These are phyloP conservation scores for Peromyscus melanophrys DNA, from an alignment of 2,797 vertebrate species.

Conservation along the genomic window DNA sequence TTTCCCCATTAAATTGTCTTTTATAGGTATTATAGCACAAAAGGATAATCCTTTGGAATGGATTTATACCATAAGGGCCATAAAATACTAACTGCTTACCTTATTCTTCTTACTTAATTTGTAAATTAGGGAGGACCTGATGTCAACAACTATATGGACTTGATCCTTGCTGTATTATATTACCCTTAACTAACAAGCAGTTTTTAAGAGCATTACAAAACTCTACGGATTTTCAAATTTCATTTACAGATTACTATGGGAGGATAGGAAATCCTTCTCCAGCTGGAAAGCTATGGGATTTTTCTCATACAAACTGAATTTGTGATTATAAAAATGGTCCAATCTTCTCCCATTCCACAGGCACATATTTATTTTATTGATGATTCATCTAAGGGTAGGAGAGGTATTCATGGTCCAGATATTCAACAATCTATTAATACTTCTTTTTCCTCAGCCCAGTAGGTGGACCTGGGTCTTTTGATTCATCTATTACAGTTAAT, in stretches of 20 bases:
- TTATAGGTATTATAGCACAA: background rate
- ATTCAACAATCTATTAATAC: background rate
- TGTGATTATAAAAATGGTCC: background rate
- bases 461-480: background rate
- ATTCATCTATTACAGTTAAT: background rate
- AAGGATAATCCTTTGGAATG: background rate
- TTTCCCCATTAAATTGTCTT: background rate
- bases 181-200: background rate
- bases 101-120: background rate
- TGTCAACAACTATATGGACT: background rate
- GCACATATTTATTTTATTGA: background rate
- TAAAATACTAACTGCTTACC: background rate
- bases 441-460: background rate
- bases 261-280: background rate
- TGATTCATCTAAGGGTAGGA: background rate
- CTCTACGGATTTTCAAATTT: background rate
- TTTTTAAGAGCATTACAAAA: background rate
- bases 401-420: background rate
- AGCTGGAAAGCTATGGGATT: background rate
- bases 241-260: background rate
- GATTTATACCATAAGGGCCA: background rate
- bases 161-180: background rate
- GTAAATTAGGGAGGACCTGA: background rate
- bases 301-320: background rate
- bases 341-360: background rate